These are phyloP conservation scores for Paracentrotus lividus DNA, from an alignment of 53 echinoderm and acorn worm genomes.

Conservation along the genomic window DNA sequence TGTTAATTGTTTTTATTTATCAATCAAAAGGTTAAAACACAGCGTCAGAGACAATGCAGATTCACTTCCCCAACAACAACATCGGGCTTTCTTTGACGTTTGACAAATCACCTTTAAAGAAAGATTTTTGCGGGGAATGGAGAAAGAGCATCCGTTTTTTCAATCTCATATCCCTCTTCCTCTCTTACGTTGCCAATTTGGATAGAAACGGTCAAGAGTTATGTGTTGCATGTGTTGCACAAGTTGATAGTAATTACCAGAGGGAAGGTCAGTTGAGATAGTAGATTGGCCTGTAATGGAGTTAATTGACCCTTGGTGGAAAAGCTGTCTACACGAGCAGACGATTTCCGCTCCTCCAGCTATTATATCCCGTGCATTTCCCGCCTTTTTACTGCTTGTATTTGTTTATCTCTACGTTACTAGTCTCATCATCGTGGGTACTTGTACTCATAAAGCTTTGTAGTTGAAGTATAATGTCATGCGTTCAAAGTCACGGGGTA, in stretches of 20 bases:
- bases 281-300: constrained; percentile 21
- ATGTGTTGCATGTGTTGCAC: neutral
- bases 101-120: neutral
- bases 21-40: too few species aligned
- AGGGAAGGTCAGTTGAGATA: neutral
- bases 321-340: neutral
- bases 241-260: neutral
- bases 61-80: too few species aligned
- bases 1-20: too few species aligned
- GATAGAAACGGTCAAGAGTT: neutral
- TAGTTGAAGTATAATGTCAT: too few species aligned
- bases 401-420: neutral
- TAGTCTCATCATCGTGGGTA: too few species aligned
- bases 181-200: neutral
- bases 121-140: neutral
- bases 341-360: neutral
- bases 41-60: too few species aligned
- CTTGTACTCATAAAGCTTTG: too few species aligned
- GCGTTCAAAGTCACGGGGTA: too few species aligned
- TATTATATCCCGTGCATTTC: neutral
- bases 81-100: too few species aligned
- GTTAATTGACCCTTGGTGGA: constrained; percentile 2
- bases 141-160: too few species aligned
- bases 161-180: too few species aligned
- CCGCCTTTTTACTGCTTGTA: neutral